A percentile compares a stretch with the other conserved stretches of the same genome.
phyloP scores from a whole-genome alignment of 2,113 vertebrate genomes.

The Paraplagusia blochii region DNA sequence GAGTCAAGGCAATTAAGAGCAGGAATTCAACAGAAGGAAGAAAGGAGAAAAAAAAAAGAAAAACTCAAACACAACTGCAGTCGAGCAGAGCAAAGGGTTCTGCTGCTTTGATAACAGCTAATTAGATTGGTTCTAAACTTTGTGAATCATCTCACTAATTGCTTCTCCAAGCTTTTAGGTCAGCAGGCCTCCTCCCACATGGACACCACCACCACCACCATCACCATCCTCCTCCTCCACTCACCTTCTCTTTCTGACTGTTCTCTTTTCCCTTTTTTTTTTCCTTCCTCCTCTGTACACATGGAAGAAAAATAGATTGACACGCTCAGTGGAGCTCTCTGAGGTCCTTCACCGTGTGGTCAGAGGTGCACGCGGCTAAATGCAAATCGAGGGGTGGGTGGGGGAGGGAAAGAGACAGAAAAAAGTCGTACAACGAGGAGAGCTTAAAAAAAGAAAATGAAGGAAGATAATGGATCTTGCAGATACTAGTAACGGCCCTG shows the following conservation, averaged over 20 bases:
- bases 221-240: constrained; percentile 28
- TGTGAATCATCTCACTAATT: constrained; percentile 69
- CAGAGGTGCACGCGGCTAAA: constrained; percentile 6
- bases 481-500: constrained; percentile 19
- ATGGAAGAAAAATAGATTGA: constrained; percentile 25
- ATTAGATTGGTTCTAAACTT: constrained; percentile 73
- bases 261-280: too few species aligned
- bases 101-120: constrained; percentile 73
- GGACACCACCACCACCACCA: constrained; percentile 34
- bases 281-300: background rate
- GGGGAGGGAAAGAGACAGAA: too few species aligned
- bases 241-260: constrained; percentile 2
- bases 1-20: constrained; percentile 71
- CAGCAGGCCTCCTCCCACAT: constrained; percentile 60
- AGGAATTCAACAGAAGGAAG: constrained; percentile 59
- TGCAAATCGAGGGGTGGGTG: too few species aligned
- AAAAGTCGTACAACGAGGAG: constrained; percentile 25
- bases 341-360: constrained; percentile 48
- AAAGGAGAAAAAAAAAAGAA: constrained; percentile 1
- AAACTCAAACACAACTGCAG: constrained; percentile 54
- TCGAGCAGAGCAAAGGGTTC: constrained; percentile 57
- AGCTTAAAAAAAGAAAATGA: background rate
- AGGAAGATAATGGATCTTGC: constrained; percentile 28
- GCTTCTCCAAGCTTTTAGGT: constrained; percentile 71
- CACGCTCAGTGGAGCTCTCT: constrained; percentile 34